These are phyloP conservation scores for Cetoscarus ocellatus DNA, from an alignment of 2,797 vertebrate species.

Conservation along the genomic window DNA sequence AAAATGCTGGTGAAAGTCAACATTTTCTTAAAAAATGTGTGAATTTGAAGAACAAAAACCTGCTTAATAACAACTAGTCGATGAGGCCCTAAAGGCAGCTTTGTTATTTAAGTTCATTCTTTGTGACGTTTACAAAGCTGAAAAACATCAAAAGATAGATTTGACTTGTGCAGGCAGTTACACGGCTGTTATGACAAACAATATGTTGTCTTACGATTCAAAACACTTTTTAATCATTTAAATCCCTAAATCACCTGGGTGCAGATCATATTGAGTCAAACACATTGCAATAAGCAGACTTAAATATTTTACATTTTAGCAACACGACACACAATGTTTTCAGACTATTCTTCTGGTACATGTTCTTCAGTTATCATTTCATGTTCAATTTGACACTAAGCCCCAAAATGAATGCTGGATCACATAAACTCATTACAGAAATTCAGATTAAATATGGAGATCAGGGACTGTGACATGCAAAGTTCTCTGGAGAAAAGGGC, in stretches of 20 bases:
- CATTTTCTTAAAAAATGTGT: no score
- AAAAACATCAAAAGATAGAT: background rate
- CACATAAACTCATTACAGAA: constrained; percentile 36
- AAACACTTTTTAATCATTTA: constrained; percentile 10
- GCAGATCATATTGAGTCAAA: background rate
- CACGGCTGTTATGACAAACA: background rate
- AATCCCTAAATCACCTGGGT: constrained; percentile 12
- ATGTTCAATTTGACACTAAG: constrained; percentile 39
- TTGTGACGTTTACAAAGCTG: background rate
- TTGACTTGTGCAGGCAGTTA: constrained; percentile 4
- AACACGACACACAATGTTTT: no score
- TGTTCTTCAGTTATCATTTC: constrained; percentile 9
- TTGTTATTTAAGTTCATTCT: no score
- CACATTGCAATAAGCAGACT: background rate
- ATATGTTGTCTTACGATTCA: constrained; percentile 18
- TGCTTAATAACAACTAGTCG: no score
- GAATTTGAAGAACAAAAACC: no score
- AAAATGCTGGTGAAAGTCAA: no score
- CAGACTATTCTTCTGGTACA: background rate
- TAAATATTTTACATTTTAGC: no score
- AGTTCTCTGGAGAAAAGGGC: constrained; percentile 33
- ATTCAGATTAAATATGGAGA: constrained; percentile 39
- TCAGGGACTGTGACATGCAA: constrained; percentile 25
- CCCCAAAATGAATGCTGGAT: constrained; percentile 9
- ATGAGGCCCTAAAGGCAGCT: no score